These are phyloP conservation scores for Sphaeramia orbicularis DNA, from an alignment of 2,797 vertebrate genomes.

Conservation along the genomic window DNA sequence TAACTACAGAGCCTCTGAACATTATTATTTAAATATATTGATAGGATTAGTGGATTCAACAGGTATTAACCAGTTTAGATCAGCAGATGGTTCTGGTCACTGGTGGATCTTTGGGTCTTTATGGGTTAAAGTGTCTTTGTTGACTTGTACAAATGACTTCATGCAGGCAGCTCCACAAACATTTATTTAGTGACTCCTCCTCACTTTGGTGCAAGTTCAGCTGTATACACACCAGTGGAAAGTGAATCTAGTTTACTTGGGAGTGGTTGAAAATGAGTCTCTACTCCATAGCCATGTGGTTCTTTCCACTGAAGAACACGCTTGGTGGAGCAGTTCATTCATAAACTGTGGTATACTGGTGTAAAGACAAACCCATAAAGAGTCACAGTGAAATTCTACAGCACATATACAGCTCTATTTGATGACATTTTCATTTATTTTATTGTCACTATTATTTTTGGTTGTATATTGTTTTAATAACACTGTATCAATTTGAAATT, in stretches of 20 bases:
- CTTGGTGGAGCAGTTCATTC: not conserved
- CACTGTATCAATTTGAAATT: too few species aligned
- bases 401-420: too few species aligned
- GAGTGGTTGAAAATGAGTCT: slow-evolving; percentile 22
- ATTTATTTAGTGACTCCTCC: slow-evolving; percentile 62
- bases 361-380: too few species aligned
- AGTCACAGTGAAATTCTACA: too few species aligned
- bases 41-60: too few species aligned
- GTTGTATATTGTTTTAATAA: too few species aligned
- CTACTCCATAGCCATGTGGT: not conserved
- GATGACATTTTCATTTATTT: too few species aligned
- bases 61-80: too few species aligned
- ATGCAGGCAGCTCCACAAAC: slow-evolving; percentile 67
- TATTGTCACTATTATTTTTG: too few species aligned
- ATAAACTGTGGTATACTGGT: not conserved
- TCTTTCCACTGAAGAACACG: slow-evolving; percentile 3
- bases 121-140: slow-evolving; percentile 38
- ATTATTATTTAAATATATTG: not conserved
- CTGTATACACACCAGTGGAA: slow-evolving; percentile 73
- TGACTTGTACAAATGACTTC: slow-evolving; percentile 59
- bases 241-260: slow-evolving; percentile 65
- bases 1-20: not conserved
- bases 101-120: too few species aligned
- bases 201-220: slow-evolving; percentile 71
- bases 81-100: too few species aligned